These are phyloP conservation scores for Vanessa atalanta DNA, from an alignment of 1,140 invertebrate genomes.

Conservation along the genomic window DNA sequence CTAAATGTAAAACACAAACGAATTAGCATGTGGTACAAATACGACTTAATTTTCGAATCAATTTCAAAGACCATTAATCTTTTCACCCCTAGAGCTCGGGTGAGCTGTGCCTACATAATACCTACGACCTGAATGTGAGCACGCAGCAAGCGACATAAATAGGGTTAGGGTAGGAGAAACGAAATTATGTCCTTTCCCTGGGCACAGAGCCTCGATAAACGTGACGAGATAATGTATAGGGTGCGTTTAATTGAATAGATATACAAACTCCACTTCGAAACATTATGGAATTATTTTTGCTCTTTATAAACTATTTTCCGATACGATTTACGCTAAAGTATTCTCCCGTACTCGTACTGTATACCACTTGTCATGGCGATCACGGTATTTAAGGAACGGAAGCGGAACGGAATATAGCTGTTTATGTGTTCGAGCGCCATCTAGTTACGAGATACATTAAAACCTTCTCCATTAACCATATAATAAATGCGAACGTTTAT, in stretches of 20 bases:
- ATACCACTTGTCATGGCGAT: too few species aligned
- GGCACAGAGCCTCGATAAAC: constrained; percentile 29
- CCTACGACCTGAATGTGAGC: background rate
- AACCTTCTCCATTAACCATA: too few species aligned
- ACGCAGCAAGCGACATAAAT: constrained; percentile 13
- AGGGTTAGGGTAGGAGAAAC: constrained; percentile 35
- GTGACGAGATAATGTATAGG: constrained; percentile 41
- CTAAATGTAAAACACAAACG: constrained; percentile 2
- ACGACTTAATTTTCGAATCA: constrained; percentile 37
- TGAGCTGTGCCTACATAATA: background rate
- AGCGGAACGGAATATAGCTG: too few species aligned
- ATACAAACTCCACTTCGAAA: constrained; percentile 32
- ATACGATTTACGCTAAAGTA: too few species aligned
- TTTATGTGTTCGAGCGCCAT: too few species aligned
- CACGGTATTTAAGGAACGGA: too few species aligned
- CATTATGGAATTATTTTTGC: background rate
- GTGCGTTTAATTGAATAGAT: constrained; percentile 51
- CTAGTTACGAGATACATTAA: too few species aligned
- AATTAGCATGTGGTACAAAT: constrained; percentile 13
- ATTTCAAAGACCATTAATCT: constrained; percentile 57
- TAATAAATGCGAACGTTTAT: too few species aligned
- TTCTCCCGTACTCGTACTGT: too few species aligned
- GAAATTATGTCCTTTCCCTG: constrained; percentile 46
- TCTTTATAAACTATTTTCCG: too few species aligned
- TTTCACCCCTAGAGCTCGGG: constrained; percentile 33